These are phyloP conservation scores for Steinernema khuongi DNA, from an alignment of 1,140 invertebrate species.

Conservation along the genomic window DNA sequence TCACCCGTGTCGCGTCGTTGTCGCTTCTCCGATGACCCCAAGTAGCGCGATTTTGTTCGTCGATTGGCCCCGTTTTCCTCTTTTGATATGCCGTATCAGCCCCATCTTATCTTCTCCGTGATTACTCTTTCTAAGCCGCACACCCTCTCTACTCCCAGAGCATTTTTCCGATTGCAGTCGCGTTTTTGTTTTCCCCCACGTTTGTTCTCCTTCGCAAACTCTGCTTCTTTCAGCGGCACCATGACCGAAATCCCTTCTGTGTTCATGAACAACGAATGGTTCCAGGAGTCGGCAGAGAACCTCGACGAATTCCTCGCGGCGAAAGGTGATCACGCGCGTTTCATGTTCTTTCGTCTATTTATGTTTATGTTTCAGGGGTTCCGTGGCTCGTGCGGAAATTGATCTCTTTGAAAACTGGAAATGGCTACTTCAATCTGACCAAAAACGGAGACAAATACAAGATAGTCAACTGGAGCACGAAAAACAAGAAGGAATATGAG, in stretches of 20 bases:
- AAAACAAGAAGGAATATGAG: neutral
- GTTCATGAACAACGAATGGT: neutral
- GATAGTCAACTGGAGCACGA: slow-evolving; percentile 6
- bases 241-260: neutral
- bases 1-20: neutral
- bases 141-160: neutral
- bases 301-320: neutral
- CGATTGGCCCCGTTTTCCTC: neutral
- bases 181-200: neutral
- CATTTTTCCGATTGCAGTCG: neutral
- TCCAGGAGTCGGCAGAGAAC: neutral
- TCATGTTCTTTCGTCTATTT: neutral
- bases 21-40: neutral
- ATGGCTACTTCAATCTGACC: neutral
- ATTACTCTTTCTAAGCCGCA: neutral
- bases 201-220: neutral
- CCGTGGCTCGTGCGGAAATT: neutral
- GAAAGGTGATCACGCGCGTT: neutral
- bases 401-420: neutral
- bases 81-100: neutral
- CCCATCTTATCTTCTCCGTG: too few species aligned
- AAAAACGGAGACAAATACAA: slow-evolving; percentile 15
- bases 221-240: too few species aligned
- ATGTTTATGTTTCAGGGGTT: neutral
- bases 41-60: neutral